Evolutionary conservation across 1,140 invertebrate species (phyloP), one percentile per base, ranked within the genome.

Genomic region (Aphaenogaster ashmeadi): DNA sequence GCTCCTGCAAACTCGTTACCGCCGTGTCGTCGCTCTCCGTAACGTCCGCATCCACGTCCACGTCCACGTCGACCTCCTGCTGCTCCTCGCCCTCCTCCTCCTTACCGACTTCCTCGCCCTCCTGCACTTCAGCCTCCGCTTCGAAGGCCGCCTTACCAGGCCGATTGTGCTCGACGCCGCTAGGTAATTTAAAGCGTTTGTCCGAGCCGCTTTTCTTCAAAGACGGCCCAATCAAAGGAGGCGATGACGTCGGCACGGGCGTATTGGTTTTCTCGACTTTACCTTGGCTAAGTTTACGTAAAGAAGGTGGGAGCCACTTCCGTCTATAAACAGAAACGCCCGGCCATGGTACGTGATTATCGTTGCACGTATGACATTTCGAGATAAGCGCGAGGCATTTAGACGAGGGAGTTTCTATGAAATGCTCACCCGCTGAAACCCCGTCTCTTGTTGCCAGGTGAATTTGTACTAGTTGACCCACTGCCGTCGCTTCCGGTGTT

Each of bases 291-390:
- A 98, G 96, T 95, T 99, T 99, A 80, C 98, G 97, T 67, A 99
- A 96, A 50, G 98, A 98, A 79, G 97, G 98, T 72, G 98, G 98
- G 79, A 99, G 96, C 98, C 98, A 99, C 97, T 99, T 99, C 94
- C 98, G 97, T 92, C 97, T 97, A 90, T 87, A 88, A 50, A 83
- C 60, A 85, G 72, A 44, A 62, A 72, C 47, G 56, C 36, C 74
- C 47, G 36, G 36, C 18, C 60, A 64, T 44, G 60, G 47, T 93
- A 92, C 89, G 75, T 86, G 91, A 89, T 88, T 88, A 86, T 66
- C 84, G 88, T 77, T 91, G 69, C 67, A 74, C 80, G 80, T 83
- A 74, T 84, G 80, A 84, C 80, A 84, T 84, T 84, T 84, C 41
- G 11, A 74, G 54, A 84, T 84, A 74, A 84, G 27, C 36, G 62